Evolutionary conservation across 2,888 invertebrate genomes (phyloP).

Genomic region (Homarus gammarus): DNA sequence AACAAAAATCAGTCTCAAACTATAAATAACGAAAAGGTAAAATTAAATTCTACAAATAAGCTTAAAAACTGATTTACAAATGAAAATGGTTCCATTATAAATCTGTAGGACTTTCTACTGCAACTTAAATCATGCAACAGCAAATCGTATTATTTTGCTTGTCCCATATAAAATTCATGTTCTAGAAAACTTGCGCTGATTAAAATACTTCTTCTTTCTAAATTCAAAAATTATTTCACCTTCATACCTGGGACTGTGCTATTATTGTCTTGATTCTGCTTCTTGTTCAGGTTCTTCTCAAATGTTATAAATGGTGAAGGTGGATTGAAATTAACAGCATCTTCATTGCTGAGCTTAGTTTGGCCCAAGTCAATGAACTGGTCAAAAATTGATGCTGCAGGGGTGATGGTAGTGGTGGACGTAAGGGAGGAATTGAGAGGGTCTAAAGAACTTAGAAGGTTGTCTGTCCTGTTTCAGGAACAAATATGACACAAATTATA

Average conservation of each 20-base stretch:
- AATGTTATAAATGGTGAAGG: conserved; percentile 74
- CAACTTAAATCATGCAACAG: no score
- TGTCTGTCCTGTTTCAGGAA: conserved; percentile 62
- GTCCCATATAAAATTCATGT: no score
- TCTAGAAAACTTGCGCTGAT: no score
- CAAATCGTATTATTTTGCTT: no score
- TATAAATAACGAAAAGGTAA: not conserved
- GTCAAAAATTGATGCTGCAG: conserved; percentile 72
- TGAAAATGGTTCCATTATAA: not conserved
- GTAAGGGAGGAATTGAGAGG: conserved; percentile 59
- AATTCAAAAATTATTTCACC: no score
- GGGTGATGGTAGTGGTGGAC: conserved; percentile 57
- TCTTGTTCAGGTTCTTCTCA: conserved; percentile 72
- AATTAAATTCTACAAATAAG: not conserved
- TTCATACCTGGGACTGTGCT: conserved; percentile 67
- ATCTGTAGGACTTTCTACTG: no score
- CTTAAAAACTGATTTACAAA: not conserved
- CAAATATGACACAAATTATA: conserved; percentile 22
- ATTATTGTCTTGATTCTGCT: conserved; percentile 68
- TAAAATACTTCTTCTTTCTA: no score
- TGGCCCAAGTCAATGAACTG: conserved; percentile 75
- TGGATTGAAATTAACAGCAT: conserved; percentile 75
- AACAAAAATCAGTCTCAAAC: not conserved
- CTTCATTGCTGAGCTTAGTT: conserved; percentile 74
- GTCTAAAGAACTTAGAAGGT: conserved; percentile 73